A percentile compares a stretch with the other conserved stretches of the same genome.
phyloP scores from a whole-genome alignment of 92 coral and sea anemone species.

The Epizoanthus ramosus region DNA sequence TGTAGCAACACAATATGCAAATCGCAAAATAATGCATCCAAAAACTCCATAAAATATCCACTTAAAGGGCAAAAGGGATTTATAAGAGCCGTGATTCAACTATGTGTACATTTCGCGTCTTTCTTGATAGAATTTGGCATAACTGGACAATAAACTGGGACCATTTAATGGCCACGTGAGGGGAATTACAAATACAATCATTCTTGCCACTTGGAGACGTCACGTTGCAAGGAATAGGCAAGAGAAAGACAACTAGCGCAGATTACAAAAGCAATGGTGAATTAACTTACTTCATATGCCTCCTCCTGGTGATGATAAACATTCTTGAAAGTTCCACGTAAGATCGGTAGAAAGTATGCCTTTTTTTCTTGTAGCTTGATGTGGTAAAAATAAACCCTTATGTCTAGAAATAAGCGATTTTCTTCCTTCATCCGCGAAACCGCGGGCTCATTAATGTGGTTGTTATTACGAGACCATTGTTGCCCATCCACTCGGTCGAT shows the following conservation, averaged over 20 bases:
- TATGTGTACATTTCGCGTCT: conserved; percentile 18
- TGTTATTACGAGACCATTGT: conserved; percentile 16
- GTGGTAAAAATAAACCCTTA: neutral
- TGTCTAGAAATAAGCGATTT: conserved; percentile 15
- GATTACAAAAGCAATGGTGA: neutral
- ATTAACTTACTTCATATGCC: conserved; percentile 18
- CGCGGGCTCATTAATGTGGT: conserved; percentile 24
- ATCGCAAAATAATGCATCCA: neutral
- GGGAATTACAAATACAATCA: neutral
- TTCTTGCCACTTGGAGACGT: neutral
- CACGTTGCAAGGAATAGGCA: neutral
- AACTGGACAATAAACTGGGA: neutral
- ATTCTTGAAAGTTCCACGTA: conserved; percentile 16
- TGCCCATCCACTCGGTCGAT: conserved; percentile 18
- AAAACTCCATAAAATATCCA: neutral
- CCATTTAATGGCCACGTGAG: conserved; percentile 3
- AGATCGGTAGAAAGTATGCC: neutral
- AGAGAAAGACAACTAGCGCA: neutral
- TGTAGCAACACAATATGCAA: conserved; percentile 33
- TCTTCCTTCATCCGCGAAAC: conserved; percentile 34
- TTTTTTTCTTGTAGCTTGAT: neutral
- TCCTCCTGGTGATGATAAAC: conserved; percentile 8
- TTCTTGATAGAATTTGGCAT: neutral
- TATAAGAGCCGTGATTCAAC: neutral
- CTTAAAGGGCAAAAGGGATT: neutral